Evolutionary conservation across 2,888 invertebrate genomes (phyloP), one percentile per base, ranked within the genome.

Genomic region (Eupeodes latifasciatus): DNA sequence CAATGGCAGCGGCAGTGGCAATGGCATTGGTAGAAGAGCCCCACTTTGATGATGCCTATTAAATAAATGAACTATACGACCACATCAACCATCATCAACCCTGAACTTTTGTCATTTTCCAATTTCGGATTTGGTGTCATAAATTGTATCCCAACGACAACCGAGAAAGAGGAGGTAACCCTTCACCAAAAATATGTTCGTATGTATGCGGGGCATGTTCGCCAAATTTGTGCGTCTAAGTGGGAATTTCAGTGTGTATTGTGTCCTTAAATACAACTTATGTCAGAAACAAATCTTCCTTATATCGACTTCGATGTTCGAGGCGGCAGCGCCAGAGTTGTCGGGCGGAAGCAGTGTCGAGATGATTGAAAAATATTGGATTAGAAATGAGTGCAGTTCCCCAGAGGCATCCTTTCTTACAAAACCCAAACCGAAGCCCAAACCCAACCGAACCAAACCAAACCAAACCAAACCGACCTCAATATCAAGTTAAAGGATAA

Each of bases 331-430:
- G 40, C 5, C 16, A 9, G 40, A 4, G 40, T 5, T 40, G 40
- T 40, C 16, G 19, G 16, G 19, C 57, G 5, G 6, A 5, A 10
- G 40, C 40, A 40, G 12, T 12, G 14, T 47, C 49, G 40, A 64
- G 74, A 64, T 88, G 88, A 88, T 88, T 88, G 88, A 85, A 88
- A 88, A 85, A 81, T 78, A 88, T 88, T 78, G 75, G 78, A 88
- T 81, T 85, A 81, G 81, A 84, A 77, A 72, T 27, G 78, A 67
- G 19, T 64, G 74, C 74, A 67, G 57, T 59, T 85, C 81, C 81
- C 85, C 19, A 49, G 67, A 77, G 85, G 74, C 67, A 71, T 69
- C 78, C 16, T 16, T 69, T 53, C 67, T 77, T 40, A 44, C 44
- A 19, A 71, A 49, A 36, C 40, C 40, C 40, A 5, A 40, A 7